Base-by-base conservation (phyloP, 2,797 vertebrate genomes). In the Chelon labrosus region DNA sequence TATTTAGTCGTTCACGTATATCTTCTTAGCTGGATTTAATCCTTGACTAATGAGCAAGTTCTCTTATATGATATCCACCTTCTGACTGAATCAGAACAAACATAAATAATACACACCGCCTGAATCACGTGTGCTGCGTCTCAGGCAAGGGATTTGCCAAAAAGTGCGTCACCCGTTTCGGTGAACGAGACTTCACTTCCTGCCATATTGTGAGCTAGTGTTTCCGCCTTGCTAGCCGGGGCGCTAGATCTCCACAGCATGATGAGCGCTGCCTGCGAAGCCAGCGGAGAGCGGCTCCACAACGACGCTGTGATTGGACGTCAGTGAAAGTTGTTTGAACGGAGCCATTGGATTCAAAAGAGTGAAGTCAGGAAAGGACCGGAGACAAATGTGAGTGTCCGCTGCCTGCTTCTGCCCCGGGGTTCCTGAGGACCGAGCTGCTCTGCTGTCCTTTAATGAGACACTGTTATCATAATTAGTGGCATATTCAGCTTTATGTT, bases 131-230 rank as follows among this genome's bases (percentile, higher is more conserved):
- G 75, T 8, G 11, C 56, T n/a, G 7, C 0, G 22, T 65, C 10
- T 19, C 7, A n/a, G 6, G 73, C 62, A 13, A 73, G 31, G 84
- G 19, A 65, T 82, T 71, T 82, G 78, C 81, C 0, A 76, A 46
- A 83, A 53, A 75, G 1, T 69, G 82, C 63, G 3, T n/a, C 59
- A 0, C 57, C 6, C 0, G 7, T 50, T 8, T 8, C 0, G 1
- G 0, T 22, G 25, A 76, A 47, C 0, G 17, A 25, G 3, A 13
- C 1, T 9, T 8, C 17, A 64, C 86, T 91, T 93, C 89, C 91
- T 89, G 92, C 81, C 72, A 90, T 10, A 91, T 88, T 10, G 75
- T 89, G 87, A 75, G 47, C 27, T 51, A 0, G 27, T 5, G 16
- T 39, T 85, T 85, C 84, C 79, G 74, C 16, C 58, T 1, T 35